Percentiles rank a stretch among this genome's conserved stretches.
Evolutionary conservation across 1,140 invertebrate species (phyloP).

Genomic region (Apis dorsata): DNA sequence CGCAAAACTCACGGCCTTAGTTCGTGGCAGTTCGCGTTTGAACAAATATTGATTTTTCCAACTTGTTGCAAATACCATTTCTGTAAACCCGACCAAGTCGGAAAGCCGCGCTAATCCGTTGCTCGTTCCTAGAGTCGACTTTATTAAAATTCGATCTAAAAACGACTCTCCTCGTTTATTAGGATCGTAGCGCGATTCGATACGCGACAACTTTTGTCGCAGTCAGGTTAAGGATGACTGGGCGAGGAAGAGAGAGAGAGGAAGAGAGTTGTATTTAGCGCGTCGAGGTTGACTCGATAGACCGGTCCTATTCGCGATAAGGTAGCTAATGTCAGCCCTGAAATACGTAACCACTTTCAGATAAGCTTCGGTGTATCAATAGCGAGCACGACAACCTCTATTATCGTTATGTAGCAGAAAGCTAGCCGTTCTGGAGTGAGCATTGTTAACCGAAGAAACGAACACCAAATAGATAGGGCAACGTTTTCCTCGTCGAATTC

Average conservation of each 20-base stretch:
- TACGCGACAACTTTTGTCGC: slow-evolving; percentile 9
- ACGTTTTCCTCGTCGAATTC: background rate
- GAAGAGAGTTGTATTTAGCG: slow-evolving; percentile 25
- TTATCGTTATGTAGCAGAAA: slow-evolving; percentile 45
- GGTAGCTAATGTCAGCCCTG: slow-evolving; percentile 41
- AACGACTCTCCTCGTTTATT: background rate
- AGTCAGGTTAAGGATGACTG: background rate
- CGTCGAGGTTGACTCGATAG: slow-evolving; percentile 19
- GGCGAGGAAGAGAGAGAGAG: too few species aligned
- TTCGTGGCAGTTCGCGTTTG: background rate
- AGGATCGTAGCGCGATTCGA: slow-evolving; percentile 9
- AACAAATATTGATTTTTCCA: slow-evolving; percentile 44
- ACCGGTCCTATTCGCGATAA: slow-evolving; percentile 47
- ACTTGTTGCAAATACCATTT: slow-evolving; percentile 29
- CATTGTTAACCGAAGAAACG: slow-evolving; percentile 32
- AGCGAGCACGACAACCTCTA: slow-evolving; percentile 15
- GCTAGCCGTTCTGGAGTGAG: background rate
- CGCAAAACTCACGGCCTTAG: background rate
- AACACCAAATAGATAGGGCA: background rate
- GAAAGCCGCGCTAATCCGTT: background rate
- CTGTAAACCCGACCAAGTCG: background rate
- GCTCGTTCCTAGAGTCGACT: background rate
- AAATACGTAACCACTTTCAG: slow-evolving; percentile 55
- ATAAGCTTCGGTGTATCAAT: slow-evolving; percentile 43
- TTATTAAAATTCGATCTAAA: slow-evolving; percentile 38